Percentiles rank a stretch among this genome's conserved stretches.
Evolutionary conservation across 2,113 vertebrate species (phyloP).

Genomic region (Mirounga angustirostris): DNA sequence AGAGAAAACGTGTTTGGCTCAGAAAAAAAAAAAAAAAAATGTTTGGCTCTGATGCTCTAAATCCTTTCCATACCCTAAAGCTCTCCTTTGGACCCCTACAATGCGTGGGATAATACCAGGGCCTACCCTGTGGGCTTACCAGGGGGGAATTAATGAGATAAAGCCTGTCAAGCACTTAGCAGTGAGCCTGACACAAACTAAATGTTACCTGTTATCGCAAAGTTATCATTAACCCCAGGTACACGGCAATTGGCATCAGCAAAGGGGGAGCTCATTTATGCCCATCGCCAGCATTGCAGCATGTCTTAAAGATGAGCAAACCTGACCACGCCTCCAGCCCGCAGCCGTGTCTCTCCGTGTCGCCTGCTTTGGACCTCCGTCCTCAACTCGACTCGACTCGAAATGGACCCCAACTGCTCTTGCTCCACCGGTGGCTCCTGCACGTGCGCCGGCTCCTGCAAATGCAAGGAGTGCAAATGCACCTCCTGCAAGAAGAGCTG

Average conservation of each 20-base stretch:
- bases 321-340: too few species aligned
- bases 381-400: too few species aligned
- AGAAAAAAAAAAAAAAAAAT: not conserved
- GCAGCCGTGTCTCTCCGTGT: too few species aligned
- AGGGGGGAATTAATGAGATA: conserved; percentile 43
- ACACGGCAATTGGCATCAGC: not conserved
- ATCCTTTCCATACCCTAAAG: not conserved
- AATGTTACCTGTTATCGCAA: not conserved
- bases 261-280: not conserved
- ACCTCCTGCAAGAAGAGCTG: too few species aligned
- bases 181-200: not conserved
- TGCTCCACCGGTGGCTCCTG: too few species aligned
- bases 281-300: fast-evolving
- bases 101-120: not conserved
- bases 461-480: too few species aligned
- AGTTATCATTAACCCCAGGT: not conserved
- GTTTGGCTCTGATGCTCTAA: not conserved
- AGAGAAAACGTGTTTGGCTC: not conserved
- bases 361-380: too few species aligned
- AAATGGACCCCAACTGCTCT: too few species aligned
- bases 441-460: too few species aligned
- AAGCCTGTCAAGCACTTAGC: conserved; percentile 47
- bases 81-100: not conserved
- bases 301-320: not conserved
- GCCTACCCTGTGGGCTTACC: not conserved